These are phyloP conservation scores for Leguminivora glycinivorella DNA, from an alignment of 1,140 invertebrate genomes.

Conservation along the genomic window DNA sequence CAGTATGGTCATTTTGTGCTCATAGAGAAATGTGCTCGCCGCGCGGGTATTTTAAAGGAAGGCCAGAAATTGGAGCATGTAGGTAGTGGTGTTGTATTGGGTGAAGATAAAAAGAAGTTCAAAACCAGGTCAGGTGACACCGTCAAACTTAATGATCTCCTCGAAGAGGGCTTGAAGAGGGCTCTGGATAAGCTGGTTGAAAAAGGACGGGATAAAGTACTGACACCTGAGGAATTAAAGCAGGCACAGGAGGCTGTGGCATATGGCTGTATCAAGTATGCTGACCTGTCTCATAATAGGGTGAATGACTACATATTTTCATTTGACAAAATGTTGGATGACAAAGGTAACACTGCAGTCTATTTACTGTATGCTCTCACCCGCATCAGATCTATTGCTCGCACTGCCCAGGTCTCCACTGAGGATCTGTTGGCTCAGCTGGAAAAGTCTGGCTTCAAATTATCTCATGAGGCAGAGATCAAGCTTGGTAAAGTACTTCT, in stretches of 20 bases:
- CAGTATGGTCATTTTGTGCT: conserved; percentile 94
- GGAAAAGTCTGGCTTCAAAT: conserved; percentile 80
- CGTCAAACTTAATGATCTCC: conserved; percentile 92
- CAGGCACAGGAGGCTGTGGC: conserved; percentile 94
- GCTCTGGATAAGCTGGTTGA: conserved; percentile 92
- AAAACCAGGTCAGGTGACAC: conserved; percentile 99
- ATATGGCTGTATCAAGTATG: conserved; percentile 99
- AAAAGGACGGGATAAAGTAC: conserved; percentile 93
- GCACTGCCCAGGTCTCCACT: conserved; percentile 84
- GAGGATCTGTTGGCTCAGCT: conserved; percentile 79
- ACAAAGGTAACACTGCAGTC: conserved; percentile 99
- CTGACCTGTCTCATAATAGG: conserved; percentile 96
- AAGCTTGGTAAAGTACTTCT: conserved; percentile 94
- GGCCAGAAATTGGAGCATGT: conserved; percentile 91
- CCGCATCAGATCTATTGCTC: conserved; percentile 94
- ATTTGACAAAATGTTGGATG: conserved; percentile 99
- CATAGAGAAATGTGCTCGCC: conserved; percentile 85
- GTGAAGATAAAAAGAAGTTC: conserved; percentile 99
- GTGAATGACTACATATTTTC: conserved; percentile 98
- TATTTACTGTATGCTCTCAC: conserved; percentile 98
- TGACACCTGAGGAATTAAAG: conserved; percentile 91
- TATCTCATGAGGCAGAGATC: conserved; percentile 96
- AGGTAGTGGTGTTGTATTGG: conserved; percentile 97
- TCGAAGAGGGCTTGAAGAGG: conserved; percentile 95
- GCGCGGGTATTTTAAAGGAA: conserved; percentile 84